Conservation (phyloP, 64 coral and sea anemone genomes). For the Pachyseris speciosa region DNA sequence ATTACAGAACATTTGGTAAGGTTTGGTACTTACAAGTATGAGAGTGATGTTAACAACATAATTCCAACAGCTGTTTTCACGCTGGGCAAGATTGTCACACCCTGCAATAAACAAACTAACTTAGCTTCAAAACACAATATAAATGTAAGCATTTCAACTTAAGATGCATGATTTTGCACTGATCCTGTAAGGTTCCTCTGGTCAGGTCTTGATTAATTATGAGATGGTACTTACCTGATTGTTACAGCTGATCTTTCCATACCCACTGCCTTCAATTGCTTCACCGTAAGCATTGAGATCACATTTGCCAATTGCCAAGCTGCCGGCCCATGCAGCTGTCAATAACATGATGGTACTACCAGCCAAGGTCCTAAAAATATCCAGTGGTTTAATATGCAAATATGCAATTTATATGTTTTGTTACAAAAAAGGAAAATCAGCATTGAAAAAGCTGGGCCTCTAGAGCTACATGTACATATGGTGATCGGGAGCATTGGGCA, state of each 20-base stretch:
- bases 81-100: constrained; percentile 86
- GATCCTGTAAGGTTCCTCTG: too few species aligned
- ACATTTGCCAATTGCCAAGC: constrained; percentile 89
- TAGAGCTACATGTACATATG: too few species aligned
- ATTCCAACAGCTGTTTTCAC: constrained; percentile 85
- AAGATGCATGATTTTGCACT: too few species aligned
- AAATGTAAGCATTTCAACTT: too few species aligned
- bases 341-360: constrained; percentile 98
- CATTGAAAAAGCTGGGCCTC: too few species aligned
- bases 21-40: constrained; percentile 91
- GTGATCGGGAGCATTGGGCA: too few species aligned
- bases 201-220: too few species aligned
- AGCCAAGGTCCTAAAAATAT: constrained; percentile 82
- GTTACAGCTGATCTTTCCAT: constrained; percentile 85
- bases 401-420: too few species aligned
- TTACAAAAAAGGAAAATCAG: too few species aligned
- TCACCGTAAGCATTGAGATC: constrained; percentile 81
- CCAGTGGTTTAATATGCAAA: too few species aligned
- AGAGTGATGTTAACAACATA: constrained; percentile 87
- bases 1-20: too few species aligned
- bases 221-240: constrained; percentile 59
- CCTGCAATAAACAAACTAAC: constrained; percentile 37
- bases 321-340: constrained; percentile 94
- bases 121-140: background rate
- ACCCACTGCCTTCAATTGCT: constrained; percentile 89